Base-by-base conservation (phyloP, 2,888 invertebrate species). In the Tachina lurida region DNA sequence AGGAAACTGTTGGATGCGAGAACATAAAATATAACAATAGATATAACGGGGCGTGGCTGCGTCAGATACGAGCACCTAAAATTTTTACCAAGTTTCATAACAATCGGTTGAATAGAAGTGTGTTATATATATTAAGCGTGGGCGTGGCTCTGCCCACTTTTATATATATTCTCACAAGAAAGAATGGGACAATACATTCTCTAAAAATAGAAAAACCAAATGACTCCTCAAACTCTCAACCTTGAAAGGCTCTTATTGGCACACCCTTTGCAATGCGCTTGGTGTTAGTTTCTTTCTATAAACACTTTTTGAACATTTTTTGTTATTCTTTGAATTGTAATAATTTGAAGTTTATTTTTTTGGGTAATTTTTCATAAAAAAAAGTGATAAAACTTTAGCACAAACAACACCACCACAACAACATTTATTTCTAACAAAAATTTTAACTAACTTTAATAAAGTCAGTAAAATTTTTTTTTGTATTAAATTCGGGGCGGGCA, bases 341-440 rank as follows among this genome's bases (percentile, higher is more conserved):
- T 45, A 63, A 54, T 63, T 74, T 65, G 7, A 74, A 54, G 49
- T 52, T 62, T 74, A 31, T 60, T 68, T 58, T 58, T 22, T 31
- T 60, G 22, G 60, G 52, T 17, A 77, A 58, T n/a, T 76, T 67
- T 31, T 39, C 10, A 45, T 19, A 41, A 52, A 49, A 62, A 22
- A 52, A 31, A 17, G 9, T 49, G 5, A 39, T 49, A 22, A 74
- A 56, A 47, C n/a, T 45, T 76, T n/a, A 54, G 39, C 15, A 7
- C 65, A 45, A 76, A 47, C 7, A 77, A 17, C 9, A 31, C 31
- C 31, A 31, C 7, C 31, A 31, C 31, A 22, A 54, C 15, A 41
- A 45, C 43, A 3, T 52, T 52, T 41, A 12, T 19, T 54, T 3
- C n/a, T 22, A 31, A 31, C 31, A 7, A 31, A 31, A 31, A 31